Base-by-base conservation (phyloP, 2,888 invertebrate species). In the Patella caerulea region DNA sequence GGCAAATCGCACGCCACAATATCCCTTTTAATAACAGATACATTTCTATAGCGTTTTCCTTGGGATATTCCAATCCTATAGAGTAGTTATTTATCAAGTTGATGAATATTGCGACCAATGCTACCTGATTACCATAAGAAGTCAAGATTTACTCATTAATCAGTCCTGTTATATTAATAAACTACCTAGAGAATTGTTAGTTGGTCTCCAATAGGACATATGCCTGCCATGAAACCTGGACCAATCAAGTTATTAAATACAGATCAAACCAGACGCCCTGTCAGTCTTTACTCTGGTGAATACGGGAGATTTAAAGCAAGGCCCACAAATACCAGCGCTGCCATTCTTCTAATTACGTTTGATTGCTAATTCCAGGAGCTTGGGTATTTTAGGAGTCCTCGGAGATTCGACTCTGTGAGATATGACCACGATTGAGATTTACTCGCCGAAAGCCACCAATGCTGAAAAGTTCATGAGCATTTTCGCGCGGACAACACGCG, bases 271-370 rank as follows among this genome's bases (percentile, higher is more conserved):
- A 65, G 65, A 65, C 19, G 65, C 19, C 65, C 45, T 24, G 24
- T 65, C 65, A 65, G 65, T 65, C 65, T 24, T 24, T 65, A 65
- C 19, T 24, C 65, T 65, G 65, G 65, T 65, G 65, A 65, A 65
- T 65, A 24, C 19, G 65, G 11, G 19, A 65, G 65, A 65, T 24
- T 65, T 65, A 65, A 65, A 65, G 65, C 65, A 65, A 19, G 65
- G 65, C 65, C 11, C 19, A 12, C 9, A 7, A 12, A 24, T 24
- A 19, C 19, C 19, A 65, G 19, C 19, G 24, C 65, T 24, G 65
- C 19, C 24, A 65, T 19, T 65, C 24, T 24, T 65, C 19, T 65
- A 65, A 65, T 65, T 65, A 65, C 11, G 24, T 65, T 65, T 65
- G 65, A 65, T 65, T 65, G 65, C 65, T 65, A 65, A 65, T 65